phyloP scores from a whole-genome alignment of 1,140 invertebrate species.

The Caerostris extrusa region DNA sequence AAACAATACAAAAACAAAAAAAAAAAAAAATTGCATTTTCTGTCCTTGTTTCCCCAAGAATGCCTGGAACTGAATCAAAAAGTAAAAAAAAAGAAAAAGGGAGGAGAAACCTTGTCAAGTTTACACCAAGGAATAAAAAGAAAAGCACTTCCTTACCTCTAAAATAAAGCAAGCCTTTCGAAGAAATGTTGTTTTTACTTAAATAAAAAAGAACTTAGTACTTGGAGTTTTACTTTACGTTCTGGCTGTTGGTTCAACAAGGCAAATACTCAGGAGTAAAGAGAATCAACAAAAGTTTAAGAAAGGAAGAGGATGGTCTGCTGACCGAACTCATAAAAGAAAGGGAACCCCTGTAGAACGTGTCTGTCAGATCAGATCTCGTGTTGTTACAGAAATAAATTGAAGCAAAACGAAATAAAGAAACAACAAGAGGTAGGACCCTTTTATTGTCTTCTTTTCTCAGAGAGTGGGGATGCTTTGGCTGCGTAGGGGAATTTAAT shows the following conservation, averaged over 20 bases:
- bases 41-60: not conserved
- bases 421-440: not conserved
- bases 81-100: not conserved
- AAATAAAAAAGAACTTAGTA: slow-evolving; percentile 57
- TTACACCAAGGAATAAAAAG: slow-evolving; percentile 53
- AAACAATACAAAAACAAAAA: not conserved
- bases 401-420: slow-evolving; percentile 48
- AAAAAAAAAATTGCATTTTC: not conserved
- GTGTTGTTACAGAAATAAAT: slow-evolving; percentile 63
- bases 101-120: slow-evolving; percentile 54
- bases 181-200: slow-evolving; percentile 67
- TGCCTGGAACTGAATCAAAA: not conserved
- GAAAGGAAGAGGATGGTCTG: slow-evolving; percentile 26
- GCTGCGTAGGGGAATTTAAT: slow-evolving; percentile 3
- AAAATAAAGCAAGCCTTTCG: slow-evolving; percentile 50
- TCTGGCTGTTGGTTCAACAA: slow-evolving; percentile 59
- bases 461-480: not conserved
- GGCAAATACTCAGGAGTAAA: slow-evolving; percentile 39
- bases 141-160: slow-evolving; percentile 3
- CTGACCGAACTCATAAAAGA: slow-evolving; percentile 62
- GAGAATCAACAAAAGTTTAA: slow-evolving; percentile 55
- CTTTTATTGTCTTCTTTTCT: slow-evolving; percentile 18
- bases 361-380: slow-evolving; percentile 64
- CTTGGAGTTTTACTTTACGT: slow-evolving; percentile 67
- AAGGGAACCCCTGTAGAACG: slow-evolving; percentile 24